Evolutionary conservation across 1,140 invertebrate species (phyloP), one percentile per base, ranked within the genome.

Genomic region (Camponotus floridanus): DNA sequence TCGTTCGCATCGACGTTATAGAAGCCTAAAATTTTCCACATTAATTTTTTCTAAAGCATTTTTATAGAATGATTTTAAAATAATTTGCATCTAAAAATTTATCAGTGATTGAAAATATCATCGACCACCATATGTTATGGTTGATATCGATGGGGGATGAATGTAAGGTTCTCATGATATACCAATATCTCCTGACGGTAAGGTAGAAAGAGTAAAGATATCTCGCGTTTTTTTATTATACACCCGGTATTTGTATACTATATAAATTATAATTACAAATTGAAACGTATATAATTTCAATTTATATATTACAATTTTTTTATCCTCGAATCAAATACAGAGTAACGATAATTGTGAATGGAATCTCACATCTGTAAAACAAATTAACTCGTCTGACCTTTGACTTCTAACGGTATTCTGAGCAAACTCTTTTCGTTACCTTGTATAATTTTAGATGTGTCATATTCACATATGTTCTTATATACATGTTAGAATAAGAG

Each of bases 161-260:
- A 31, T 42, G 26, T 26, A 65, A 45, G 15, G 39, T 62, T 48
- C 79, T 62, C 57, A 39, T 2, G 67, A 31, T 73, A 61, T 59
- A 39, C 15, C 67, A 18, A n/a, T 83, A 83, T 62, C 79, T 83
- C 31, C 39, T 8, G 79, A 33, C 11, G 79, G 79, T 83, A 83
- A 83, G 9, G 79, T 55, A 83, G 79, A 62, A 26, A 9, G 36
- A n/a, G 26, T 26, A 26, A 26, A 26, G 26, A 1, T 26, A 26
- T 26, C 26, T 26, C 26, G 26, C 26, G 26, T 26, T 26, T 26
- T 26, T 26, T 26, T 26, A 2, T 8, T 18, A 51, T 33, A 15
- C 15, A 13, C 4, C 39, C 36, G 36, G 36, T 61, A 74, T 59
- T 74, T 59, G 11, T 36, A 42, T 15, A 70, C 21, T 57, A 45